A percentile compares a stretch with the other conserved stretches of the same genome.
These are phyloP conservation scores for Callopanchax toddi DNA, from an alignment of 2,113 vertebrate species.

Conservation along the genomic window DNA sequence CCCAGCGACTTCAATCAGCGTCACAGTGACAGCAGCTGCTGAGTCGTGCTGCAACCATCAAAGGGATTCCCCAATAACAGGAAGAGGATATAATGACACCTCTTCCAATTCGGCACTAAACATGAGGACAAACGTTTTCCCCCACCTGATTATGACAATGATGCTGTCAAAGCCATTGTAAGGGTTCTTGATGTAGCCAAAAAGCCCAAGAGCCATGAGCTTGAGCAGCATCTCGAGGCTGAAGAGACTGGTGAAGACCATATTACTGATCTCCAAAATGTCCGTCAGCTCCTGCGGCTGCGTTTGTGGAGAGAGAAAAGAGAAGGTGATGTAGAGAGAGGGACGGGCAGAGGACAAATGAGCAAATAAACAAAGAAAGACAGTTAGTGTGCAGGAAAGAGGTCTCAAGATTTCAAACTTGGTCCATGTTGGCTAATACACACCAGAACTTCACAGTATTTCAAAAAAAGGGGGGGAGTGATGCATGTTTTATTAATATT, in stretches of 20 bases:
- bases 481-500: too few relatives aligned
- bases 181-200: conserved; percentile 94
- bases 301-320: conserved; percentile 23
- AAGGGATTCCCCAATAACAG: conserved; percentile 17
- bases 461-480: too few relatives aligned
- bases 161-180: conserved; percentile 97
- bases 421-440: too few relatives aligned
- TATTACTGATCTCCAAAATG: conserved; percentile 96
- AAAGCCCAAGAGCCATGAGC: conserved; percentile 88
- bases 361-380: conserved; percentile 47
- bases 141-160: conserved; percentile 96
- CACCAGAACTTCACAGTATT: too few relatives aligned
- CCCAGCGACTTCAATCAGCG: conserved; percentile 18
- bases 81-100: neutral
- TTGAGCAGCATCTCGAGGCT: conserved; percentile 97
- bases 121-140: conserved; percentile 1
- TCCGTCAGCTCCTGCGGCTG: conserved; percentile 95
- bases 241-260: conserved; percentile 98
- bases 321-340: conserved; percentile 37
- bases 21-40: conserved; percentile 29
- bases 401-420: conserved; percentile 5
- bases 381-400: conserved; percentile 12
- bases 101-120: conserved; percentile 17
- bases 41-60: neutral
- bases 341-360: conserved; percentile 31